Base-by-base conservation (phyloP, 2,797 vertebrate species). In the Sternarchorhynchus goeldii region DNA sequence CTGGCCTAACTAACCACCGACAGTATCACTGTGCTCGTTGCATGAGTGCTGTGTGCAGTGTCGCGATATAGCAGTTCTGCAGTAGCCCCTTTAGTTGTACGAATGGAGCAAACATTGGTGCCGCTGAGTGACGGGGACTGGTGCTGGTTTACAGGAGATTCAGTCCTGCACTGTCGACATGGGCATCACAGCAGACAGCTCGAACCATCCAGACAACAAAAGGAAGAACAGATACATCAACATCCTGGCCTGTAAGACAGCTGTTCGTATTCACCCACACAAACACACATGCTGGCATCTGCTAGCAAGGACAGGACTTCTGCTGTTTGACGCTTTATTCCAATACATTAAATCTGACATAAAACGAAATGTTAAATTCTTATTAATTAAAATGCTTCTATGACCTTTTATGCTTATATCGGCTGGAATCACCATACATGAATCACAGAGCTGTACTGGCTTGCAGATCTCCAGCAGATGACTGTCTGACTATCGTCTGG, bases 191-290 rank as follows among this genome's bases (percentile, higher is more conserved):
- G 90, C 95, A 41, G 96, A 98, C 90, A 95, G 91, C 90, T 98
- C 96, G 85, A 96, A 94, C 84, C 96, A 97, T 78, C 96, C 96
- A 0, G 95, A 97, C 86, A 98, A 99, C 90, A 98, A 98, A 86
- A 96, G 94, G 91, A 98, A 99, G 91, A 99, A 99, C 90, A 89
- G 96, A 88, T 99, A 98, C 83, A 93, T 98, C 86, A 99, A 98
- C 86, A 99, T 98, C 14, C 92, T 99, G 86, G 96, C 97, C 80
- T 99, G 97, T 99, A 91, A 83, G 94, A 70, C 20, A 31, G 17
- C 7, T 59, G 1, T 60, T 36, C 12, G 3, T 50, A 12, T 10
- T 12, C 45, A 50, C 45, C 12, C 45, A 50, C 45, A 50, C 45
- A 14, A 10, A 50, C 45, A 50, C 10, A 50, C 45, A 0, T 36